Base-by-base conservation (phyloP, 2,888 invertebrate genomes). In the Corbicula japonica region DNA sequence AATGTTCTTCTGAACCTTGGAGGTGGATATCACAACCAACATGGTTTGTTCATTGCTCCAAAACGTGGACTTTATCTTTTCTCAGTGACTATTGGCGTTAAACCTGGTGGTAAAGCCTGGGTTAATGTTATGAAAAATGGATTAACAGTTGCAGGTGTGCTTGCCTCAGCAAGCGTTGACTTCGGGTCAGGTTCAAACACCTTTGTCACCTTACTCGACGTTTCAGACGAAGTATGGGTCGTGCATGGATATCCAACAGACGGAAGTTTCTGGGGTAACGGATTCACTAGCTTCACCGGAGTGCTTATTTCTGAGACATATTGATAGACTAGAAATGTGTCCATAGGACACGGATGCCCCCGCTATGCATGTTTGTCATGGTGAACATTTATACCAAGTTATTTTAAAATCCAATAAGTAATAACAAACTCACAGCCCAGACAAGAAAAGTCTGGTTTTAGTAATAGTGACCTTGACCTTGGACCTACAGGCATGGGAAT, bases 211-310 rank as follows among this genome's bases (percentile, higher is more conserved):
- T 23, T 50, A 32, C 23, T 63, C 4, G 50, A 63, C 6, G 12
- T 34, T 34, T 48, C 48, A 23, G 63, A 63, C 50, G 63, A 63
- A 34, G 63, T 63, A 21, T 63, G 63, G 63, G 48, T 63, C 2
- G 32, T 21, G 2, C 63, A 63, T 50, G 35, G 21, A n/a, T 8
- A 28, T 48, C 63, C 63, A 5, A 15, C 34, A 23, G 63, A 50
- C 35, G 50, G 63, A 1, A 21, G 23, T 10, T 50, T 63, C 23
- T 63, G 21, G 30, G 63, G 63, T 15, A 50, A 63, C 32, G 2
- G 21, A 1, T 63, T 34, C 21, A 12, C 63, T 5, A 32, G 32
- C 28, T 63, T 63, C 34, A n/a, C 32, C 35, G 63, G 63, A 50
- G 23, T 63, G 10, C 23, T 63, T 8, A n/a, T 63, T 4, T 23